Evolutionary conservation across 2,888 invertebrate species (phyloP).

Genomic region (Lochmaea crataegi): DNA sequence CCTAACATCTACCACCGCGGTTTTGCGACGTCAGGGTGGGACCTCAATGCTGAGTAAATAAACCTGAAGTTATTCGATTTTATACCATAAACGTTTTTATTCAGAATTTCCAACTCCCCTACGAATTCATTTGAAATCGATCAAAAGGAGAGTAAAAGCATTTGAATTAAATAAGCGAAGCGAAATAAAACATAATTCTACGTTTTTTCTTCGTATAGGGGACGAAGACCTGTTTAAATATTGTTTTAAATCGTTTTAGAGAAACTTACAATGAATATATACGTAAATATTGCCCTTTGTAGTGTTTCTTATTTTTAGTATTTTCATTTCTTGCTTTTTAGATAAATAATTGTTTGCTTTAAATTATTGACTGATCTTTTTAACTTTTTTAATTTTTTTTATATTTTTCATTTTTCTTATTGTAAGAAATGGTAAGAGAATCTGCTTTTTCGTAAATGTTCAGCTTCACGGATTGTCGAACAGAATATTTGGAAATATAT

Average conservation of each 20-base stretch:
- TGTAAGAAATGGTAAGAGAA: no score
- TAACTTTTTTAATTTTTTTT: no score
- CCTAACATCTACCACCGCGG: slow-evolving; percentile 37
- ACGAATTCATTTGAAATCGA: slow-evolving; percentile 54
- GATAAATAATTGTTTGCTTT: no score
- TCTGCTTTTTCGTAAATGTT: no score
- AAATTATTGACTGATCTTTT: no score
- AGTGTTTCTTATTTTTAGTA: no score
- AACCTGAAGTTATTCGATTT: slow-evolving; percentile 65
- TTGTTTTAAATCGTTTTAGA: slow-evolving; percentile 7
- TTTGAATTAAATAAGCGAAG: slow-evolving; percentile 43
- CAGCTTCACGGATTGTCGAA: no score
- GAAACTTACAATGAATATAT: no score
- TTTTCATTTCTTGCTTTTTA: no score
- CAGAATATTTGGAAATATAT: neutral
- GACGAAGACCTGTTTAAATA: slow-evolving; percentile 16
- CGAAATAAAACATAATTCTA: slow-evolving; percentile 38
- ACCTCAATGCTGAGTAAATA: slow-evolving; percentile 61
- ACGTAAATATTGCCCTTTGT: no score
- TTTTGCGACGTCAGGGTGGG: slow-evolving; percentile 42
- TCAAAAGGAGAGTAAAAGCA: slow-evolving; percentile 51
- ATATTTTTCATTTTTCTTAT: no score
- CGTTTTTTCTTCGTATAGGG: slow-evolving; percentile 12
- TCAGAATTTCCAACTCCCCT: slow-evolving; percentile 53
- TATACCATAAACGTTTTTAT: slow-evolving; percentile 61